phyloP scores from a whole-genome alignment of 2,797 vertebrate species.

The Lepilemur septentrionalis region DNA sequence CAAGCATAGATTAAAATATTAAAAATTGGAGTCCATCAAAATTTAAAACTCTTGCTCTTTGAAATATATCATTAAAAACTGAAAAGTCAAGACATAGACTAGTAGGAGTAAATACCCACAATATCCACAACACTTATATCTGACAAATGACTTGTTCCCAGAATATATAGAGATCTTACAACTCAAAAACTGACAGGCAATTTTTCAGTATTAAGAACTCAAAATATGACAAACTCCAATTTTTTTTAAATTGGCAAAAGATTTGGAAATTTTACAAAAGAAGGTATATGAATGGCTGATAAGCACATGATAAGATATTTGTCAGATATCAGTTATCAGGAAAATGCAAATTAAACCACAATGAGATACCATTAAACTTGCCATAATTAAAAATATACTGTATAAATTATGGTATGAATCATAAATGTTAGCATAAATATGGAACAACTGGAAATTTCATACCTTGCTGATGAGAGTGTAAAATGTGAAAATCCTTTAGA shows the following conservation, averaged over 20 bases:
- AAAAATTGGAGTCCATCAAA: background rate
- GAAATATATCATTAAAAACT: background rate
- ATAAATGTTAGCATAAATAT: background rate
- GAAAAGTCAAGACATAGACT: background rate
- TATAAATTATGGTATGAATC: background rate
- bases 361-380: background rate
- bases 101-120: background rate
- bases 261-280: background rate
- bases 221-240: background rate
- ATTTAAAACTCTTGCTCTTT: background rate
- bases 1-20: background rate
- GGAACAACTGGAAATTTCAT: background rate
- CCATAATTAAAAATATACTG: background rate
- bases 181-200: background rate
- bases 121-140: background rate
- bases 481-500: background rate
- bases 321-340: background rate
- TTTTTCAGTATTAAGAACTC: background rate
- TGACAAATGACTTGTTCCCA: background rate
- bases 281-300: background rate
- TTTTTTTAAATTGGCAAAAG: background rate
- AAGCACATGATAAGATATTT: background rate
- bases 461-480: background rate
- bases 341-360: conserved; percentile 16
- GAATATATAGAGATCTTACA: background rate